Percentiles rank a stretch among this genome's conserved stretches.
These are phyloP conservation scores for Embidobia sp. DNA, from an alignment of 2,888 invertebrate genomes.

Conservation along the genomic window DNA sequence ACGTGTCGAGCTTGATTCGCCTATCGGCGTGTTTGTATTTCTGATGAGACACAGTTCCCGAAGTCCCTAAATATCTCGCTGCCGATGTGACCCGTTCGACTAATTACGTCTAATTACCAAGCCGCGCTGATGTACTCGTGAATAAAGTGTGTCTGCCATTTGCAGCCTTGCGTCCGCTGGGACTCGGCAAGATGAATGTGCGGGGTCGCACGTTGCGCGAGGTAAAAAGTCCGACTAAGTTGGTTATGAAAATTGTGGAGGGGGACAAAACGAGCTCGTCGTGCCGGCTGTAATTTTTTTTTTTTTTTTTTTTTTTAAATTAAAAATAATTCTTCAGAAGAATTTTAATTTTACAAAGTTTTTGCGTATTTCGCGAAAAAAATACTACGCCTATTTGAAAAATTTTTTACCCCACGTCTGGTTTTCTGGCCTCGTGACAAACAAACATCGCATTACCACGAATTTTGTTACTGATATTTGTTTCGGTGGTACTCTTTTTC, in stretches of 20 bases:
- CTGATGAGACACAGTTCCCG: conserved; percentile 33
- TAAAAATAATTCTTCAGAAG: too few relatives aligned
- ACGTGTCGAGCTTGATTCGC: conserved; percentile 19
- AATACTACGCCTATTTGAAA: too few relatives aligned
- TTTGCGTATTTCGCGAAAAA: too few relatives aligned
- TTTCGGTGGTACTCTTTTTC: too few relatives aligned
- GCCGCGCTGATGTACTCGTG: conserved; percentile 17
- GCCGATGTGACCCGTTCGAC: conserved; percentile 25
- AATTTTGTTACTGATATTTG: too few relatives aligned
- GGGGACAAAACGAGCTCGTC: too few relatives aligned
- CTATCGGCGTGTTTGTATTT: conserved; percentile 35
- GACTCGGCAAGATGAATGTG: conserved; percentile 4
- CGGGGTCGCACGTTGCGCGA: not conserved
- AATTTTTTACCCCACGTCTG: too few relatives aligned
- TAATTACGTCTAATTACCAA: conserved; percentile 43
- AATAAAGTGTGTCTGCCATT: conserved; percentile 33
- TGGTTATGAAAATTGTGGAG: conserved; percentile 2
- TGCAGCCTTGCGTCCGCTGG: conserved; percentile 8
- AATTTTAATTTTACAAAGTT: too few relatives aligned
- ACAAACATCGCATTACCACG: too few relatives aligned
- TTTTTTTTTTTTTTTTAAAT: too few relatives aligned
- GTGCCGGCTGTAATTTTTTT: too few relatives aligned
- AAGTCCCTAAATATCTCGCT: conserved; percentile 35
- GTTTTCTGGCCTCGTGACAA: too few relatives aligned
- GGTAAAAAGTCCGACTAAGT: not conserved